Evolutionary conservation across 35 echinoderm and acorn worm species (phyloP).

Genomic region (Lytechinus pictus): DNA sequence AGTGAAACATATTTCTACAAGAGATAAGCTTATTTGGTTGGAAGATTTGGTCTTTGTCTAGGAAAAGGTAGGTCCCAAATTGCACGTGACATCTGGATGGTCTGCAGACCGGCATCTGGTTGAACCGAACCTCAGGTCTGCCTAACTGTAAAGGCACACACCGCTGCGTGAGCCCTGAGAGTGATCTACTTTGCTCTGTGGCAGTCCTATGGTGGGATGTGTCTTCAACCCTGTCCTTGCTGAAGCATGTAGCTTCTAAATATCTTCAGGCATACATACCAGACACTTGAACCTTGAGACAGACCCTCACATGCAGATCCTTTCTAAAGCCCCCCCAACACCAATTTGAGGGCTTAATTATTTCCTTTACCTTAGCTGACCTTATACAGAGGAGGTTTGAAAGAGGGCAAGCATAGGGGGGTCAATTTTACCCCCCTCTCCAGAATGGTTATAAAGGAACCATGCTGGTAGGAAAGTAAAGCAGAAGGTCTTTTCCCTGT

Average conservation of each 20-base stretch:
- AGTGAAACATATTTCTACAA: no score
- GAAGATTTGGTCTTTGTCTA: no score
- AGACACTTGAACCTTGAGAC: not conserved
- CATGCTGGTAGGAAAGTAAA: not conserved
- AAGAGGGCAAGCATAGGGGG: not conserved
- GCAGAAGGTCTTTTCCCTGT: not conserved
- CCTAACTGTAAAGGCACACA: not conserved
- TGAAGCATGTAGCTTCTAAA: not conserved
- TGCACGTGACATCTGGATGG: no score
- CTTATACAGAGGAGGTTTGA: conserved; percentile 6
- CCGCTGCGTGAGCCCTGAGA: not conserved
- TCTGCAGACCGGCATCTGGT: no score
- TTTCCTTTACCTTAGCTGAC: not conserved
- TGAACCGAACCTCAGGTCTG: not conserved
- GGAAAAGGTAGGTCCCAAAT: no score
- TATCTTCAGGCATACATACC: not conserved
- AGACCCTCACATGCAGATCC: not conserved
- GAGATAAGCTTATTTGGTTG: no score
- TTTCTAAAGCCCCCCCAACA: not conserved
- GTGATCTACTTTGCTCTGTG: not conserved
- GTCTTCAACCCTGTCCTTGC: not conserved
- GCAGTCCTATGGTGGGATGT: not conserved
- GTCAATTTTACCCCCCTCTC: not conserved
- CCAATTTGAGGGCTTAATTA: not conserved
- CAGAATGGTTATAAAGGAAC: not conserved